A percentile compares a stretch with the other conserved stretches of the same genome.
phyloP scores from a whole-genome alignment of 2,888 invertebrate species.

The Oconnorella tubifera region DNA sequence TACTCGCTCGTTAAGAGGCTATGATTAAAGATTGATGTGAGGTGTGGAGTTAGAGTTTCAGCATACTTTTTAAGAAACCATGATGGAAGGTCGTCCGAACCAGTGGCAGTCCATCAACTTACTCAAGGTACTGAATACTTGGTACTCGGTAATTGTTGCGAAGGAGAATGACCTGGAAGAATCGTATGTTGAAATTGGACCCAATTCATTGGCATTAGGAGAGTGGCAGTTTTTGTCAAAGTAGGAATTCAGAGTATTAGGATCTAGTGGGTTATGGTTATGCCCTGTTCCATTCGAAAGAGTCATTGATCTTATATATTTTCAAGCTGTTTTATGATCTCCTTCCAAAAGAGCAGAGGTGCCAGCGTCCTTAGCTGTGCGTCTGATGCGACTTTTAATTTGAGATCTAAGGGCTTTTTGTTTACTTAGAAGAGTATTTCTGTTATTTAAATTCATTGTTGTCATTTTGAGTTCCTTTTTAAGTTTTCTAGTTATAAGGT shows the following conservation, averaged over 20 bases:
- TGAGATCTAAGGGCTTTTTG: neutral
- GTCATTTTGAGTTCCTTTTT: too few relatives aligned
- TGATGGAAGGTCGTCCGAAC: neutral
- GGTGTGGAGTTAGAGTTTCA: too few relatives aligned
- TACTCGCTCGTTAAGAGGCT: too few relatives aligned
- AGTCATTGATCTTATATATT: neutral
- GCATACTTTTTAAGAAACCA: too few relatives aligned
- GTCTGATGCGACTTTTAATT: neutral
- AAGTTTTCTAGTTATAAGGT: neutral
- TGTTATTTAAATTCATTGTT: too few relatives aligned
- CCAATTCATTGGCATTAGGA: too few relatives aligned
- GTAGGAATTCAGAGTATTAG: neutral
- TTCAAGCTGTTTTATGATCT: neutral
- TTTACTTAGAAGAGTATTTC: too few relatives aligned
- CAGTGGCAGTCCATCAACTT: neutral
- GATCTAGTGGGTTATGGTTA: neutral
- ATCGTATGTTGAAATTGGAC: too few relatives aligned
- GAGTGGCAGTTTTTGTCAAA: neutral
- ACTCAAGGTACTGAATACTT: neutral
- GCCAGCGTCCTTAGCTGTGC: neutral
- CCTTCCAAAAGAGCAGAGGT: neutral
- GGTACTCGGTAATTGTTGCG: neutral
- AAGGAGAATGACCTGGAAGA: conserved; percentile 1
- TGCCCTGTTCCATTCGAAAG: neutral
- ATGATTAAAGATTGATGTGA: too few relatives aligned